A percentile compares a stretch with the other conserved stretches of the same genome.
phyloP scores from a whole-genome alignment of 2,797 vertebrate genomes.

The Chaetophractus vellerosus region DNA sequence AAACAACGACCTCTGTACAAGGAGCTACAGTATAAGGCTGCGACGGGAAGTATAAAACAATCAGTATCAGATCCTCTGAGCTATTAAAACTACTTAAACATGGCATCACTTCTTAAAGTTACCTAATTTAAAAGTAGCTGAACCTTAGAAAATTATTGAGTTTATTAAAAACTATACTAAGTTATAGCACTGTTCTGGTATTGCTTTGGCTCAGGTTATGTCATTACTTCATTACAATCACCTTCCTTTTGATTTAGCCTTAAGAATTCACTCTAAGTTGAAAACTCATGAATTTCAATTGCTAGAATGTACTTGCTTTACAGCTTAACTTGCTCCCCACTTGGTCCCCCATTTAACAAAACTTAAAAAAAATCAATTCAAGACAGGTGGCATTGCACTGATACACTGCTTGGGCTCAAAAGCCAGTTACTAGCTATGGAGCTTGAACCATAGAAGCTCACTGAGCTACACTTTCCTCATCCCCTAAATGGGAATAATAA shows the following conservation, averaged over 20 bases:
- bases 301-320: neutral
- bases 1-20: slow-evolving; percentile 16
- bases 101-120: slow-evolving; percentile 67
- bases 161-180: slow-evolving; percentile 76
- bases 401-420: neutral
- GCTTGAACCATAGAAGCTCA: neutral
- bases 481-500: neutral
- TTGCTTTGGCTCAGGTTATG: slow-evolving; percentile 39
- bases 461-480: neutral
- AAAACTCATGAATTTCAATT: slow-evolving; percentile 67
- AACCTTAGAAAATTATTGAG: slow-evolving; percentile 70
- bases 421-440: neutral
- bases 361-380: neutral
- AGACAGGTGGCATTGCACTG: neutral
- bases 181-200: neutral
- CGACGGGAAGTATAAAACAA: slow-evolving; percentile 66
- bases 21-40: slow-evolving; percentile 64
- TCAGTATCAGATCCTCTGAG: neutral
- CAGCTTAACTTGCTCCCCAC: neutral
- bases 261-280: slow-evolving; percentile 68
- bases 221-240: neutral
- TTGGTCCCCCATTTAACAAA: neutral
- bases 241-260: slow-evolving; percentile 56
- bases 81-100: slow-evolving; percentile 76
- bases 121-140: slow-evolving; percentile 73